Base-by-base conservation (phyloP, 1,140 invertebrate genomes). In the Branchinecta lynchi region DNA sequence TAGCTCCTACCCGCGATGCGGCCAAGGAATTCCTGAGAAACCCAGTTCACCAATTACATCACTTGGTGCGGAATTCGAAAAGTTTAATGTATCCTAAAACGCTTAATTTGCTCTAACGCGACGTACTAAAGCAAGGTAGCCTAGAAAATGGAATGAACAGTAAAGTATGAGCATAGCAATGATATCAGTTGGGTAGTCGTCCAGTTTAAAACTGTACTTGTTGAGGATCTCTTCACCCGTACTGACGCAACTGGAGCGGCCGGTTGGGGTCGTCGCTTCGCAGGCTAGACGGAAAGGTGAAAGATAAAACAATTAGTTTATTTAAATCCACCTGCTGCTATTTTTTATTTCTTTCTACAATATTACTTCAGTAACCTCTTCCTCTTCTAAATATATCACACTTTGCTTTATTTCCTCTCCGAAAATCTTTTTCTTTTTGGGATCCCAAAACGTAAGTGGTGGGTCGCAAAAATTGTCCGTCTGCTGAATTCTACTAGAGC, bases 151-250 rank as follows among this genome's bases (percentile, higher is more conserved):
- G 77, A 92, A 90, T 43, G 77, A 70, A 7, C 84, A 71, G 74
- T 87, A 89, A 7, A 91, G 76, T 0, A 81, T 74, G 15, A 84
- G 51, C 77, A 92, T 84, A 0, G 84, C 83, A 32, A 82, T 74
- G 15, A 91, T 79, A 76, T 92, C 85, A 7, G 77, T 76, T 76
- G 80, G 82, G 46, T 90, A 82, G 76, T 88, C 81, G n/a, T 76
- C 75, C 65, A 81, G 80, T 0, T 81, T 77, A 77, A 92, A 92
- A 77, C 87, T 86, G 74, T 87, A 89, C 66, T 83, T 82, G 44
- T 84, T 81, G 17, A 92, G 77, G 0, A 92, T 88, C 76, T 89
- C 81, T 17, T 81, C 75, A 0, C 89, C 89, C 5, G 84, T 84
- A 66, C 80, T 82, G 46, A 91, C 77, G 74, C 90, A 92, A 20